phyloP scores from a whole-genome alignment of 2,888 invertebrate species.

The Tachina fera region DNA sequence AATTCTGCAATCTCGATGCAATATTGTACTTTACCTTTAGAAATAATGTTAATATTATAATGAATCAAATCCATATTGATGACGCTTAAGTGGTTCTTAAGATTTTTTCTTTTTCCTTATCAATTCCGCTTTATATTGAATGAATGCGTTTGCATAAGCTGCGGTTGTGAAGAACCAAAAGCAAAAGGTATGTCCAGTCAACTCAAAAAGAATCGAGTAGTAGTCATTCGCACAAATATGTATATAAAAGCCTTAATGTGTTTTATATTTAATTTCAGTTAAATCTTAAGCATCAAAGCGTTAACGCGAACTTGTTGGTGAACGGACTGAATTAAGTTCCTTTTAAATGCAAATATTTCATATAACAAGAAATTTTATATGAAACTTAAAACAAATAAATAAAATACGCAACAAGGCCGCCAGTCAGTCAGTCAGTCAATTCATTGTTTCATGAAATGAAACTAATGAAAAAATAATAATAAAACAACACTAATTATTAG shows the following conservation, averaged over 20 bases:
- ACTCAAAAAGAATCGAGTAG: neutral
- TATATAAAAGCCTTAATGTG: conserved; percentile 52
- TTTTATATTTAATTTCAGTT: conserved; percentile 61
- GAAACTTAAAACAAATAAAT: conserved; percentile 31
- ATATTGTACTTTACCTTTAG: conserved; percentile 27
- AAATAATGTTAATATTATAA: neutral
- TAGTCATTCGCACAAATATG: neutral
- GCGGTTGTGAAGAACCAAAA: conserved; percentile 1
- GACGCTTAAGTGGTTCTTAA: conserved; percentile 4
- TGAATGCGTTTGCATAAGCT: conserved; percentile 33
- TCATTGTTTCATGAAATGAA: conserved; percentile 13
- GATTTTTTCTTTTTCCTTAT: neutral
- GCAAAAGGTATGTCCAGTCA: neutral
- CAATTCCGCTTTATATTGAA: conserved; percentile 17
- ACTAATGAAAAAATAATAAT: conserved; percentile 13
- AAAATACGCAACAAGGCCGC: conserved; percentile 41
- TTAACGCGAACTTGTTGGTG: conserved; percentile 52
- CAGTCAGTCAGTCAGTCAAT: neutral
- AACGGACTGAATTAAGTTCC: conserved; percentile 8
- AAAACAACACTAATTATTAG: neutral
- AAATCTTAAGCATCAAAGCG: conserved; percentile 63
- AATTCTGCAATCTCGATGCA: neutral
- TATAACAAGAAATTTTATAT: conserved; percentile 30
- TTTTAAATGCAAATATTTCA: conserved; percentile 41
- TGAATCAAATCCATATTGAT: conserved; percentile 8